Base-by-base conservation (phyloP, 2,797 vertebrate genomes). In the Limosa lapponica region DNA sequence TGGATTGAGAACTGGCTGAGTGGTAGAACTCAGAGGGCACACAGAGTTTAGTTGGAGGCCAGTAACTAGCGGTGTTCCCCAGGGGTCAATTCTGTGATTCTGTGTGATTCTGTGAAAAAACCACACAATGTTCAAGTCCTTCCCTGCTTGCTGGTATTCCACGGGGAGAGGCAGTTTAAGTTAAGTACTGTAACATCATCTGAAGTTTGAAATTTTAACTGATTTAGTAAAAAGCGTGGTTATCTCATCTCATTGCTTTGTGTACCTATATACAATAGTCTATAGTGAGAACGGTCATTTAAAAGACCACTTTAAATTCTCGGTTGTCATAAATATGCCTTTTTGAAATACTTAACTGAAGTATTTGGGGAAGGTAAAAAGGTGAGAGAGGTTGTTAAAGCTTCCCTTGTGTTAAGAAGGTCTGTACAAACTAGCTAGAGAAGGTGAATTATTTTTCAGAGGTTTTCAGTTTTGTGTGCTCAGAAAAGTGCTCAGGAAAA, bases 401-500 rank as follows among this genome's bases (percentile, higher is more conserved):
- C 10, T 65, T 87, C 52, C 15, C 5, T 75, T 73, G 6, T 67
- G 19, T 55, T 90, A 83, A 92, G 52, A 13, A 84, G 18, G 19
- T 77, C n/a, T 84, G 10, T 48, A 74, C 19, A 84, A 83, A 28
- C 41, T 44, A 79, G 9, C 37, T 55, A 57, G 15, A 91, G 37
- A 78, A 54, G 3, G 16, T 51, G 36, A 72, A 77, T 44, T 67
- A 37, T 62, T 86, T 93, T 91, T 78, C 15, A 86, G 34, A 19
- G 13, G 0, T 43, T 91, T 93, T 72, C 41, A 65, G 28, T 41
- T 82, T 62, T 91, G 77, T 89, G 23, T 48, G 23, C 23, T 90
- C 48, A 87, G 57, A 82, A 66, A 87, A 93, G 14, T 81, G 9
- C 24, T 89, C 27, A 78, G 41, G 81, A 95, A 94, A 83, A 32